phyloP scores from a whole-genome alignment of 2,888 invertebrate genomes.

The Troglohyphantes excavatus region DNA sequence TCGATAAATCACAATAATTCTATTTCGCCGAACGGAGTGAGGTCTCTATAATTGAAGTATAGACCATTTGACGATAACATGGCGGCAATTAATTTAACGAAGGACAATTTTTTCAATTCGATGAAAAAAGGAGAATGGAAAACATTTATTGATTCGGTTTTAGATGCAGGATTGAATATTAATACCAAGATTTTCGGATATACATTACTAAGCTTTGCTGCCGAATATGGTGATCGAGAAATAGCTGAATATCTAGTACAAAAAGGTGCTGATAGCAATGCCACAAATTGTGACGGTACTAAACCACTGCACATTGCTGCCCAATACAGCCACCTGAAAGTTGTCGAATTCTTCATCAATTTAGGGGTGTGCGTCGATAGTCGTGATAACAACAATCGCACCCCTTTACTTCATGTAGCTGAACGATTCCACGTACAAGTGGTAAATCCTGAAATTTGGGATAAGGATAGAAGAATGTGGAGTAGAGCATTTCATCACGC shows the following conservation, averaged over 20 bases:
- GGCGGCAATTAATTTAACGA: too few species aligned
- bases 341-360: neutral
- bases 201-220: neutral
- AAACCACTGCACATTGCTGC: constrained; percentile 15
- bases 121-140: neutral
- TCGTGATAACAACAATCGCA: neutral
- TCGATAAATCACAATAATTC: too few species aligned
- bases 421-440: too few species aligned
- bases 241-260: neutral
- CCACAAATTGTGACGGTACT: neutral
- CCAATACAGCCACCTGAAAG: neutral
- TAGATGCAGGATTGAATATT: neutral
- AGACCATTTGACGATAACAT: too few species aligned
- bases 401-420: constrained; percentile 22
- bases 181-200: neutral
- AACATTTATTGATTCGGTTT: neutral
- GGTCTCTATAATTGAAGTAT: too few species aligned
- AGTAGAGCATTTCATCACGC: too few species aligned
- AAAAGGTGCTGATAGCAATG: neutral
- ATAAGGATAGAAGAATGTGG: neutral
- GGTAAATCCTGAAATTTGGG: neutral
- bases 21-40: too few species aligned
- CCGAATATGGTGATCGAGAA: neutral
- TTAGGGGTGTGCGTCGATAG: neutral
- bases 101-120: neutral